Base-by-base conservation (phyloP, 2,888 invertebrate genomes). In the Heliconius charithonia region DNA sequence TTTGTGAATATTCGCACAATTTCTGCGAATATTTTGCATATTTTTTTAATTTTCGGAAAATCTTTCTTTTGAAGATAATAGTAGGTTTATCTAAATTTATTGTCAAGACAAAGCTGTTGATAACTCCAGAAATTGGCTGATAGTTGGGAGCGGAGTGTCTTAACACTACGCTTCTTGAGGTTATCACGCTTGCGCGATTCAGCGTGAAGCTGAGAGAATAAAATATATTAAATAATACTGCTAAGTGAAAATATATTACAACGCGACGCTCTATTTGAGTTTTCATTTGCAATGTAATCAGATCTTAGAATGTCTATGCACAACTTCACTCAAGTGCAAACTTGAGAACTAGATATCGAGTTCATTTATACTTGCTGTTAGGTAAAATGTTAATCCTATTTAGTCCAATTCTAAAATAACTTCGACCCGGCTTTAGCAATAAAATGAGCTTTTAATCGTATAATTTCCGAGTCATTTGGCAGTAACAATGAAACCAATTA, bases 231-330 rank as follows among this genome's bases (percentile, higher is more conserved):
- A 67, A 74, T 59, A 77, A 79, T 77, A 69, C 77, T 79, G 65
- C 37, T 69, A 76, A 75, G 75, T 79, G 79, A 79, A 81, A 80
- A 80, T 80, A 79, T 56, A 76, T 76, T 82, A 78, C 75, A 80
- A 79, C 79, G 82, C 77, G 80, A 81, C 81, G 82, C 80, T 82
- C 81, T 81, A 81, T 82, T 82, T 81, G 78, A 73, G 69, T 81
- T 81, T 79, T 80, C 76, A 80, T 81, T 81, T 80, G 81, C 80
- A 81, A 78, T 77, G 82, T 81, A 82, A 82, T 77, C 79, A 77
- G 82, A 82, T 77, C 79, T 79, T 73, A 81, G 80, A 83, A 83
- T 79, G 78, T 85, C 79, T 84, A 80, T 83, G 79, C 62, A 76
- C 77, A 80, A 75, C 75, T 76, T 75, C 80, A 80, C 76, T 81